Base-by-base conservation (phyloP, 2,888 invertebrate genomes). In the Acrocera orbiculus region DNA sequence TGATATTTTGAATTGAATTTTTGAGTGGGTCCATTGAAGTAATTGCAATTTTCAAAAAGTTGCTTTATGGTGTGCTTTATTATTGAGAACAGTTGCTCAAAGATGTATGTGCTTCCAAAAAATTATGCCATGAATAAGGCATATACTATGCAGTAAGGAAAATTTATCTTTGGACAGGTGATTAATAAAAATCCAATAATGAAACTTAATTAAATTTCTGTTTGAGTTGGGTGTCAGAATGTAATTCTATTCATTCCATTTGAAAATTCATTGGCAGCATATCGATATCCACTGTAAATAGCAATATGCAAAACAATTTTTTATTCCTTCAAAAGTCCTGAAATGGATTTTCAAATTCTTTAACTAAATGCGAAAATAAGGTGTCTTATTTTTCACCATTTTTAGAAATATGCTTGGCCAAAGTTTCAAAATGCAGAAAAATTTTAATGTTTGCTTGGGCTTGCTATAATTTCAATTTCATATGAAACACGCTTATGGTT, bases 141-240 rank as follows among this genome's bases (percentile, higher is more conserved):
- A n/a, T n/a, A n/a, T n/a, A n/a, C n/a, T n/a, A n/a, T n/a, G n/a
- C n/a, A n/a, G n/a, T n/a, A n/a, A n/a, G n/a, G 31, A 14, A 31
- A n/a, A 31, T 22, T 31, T 31, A 7, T 31, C 23, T 19, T 13
- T 19, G 13, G 22, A 22, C 11, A 31, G 31, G 14, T 31, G 11
- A 14, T 23, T 31, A 20, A 31, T 31, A 31, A 19, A 31, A 31
- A 4, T 31, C 31, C 22, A 30, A 20, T 20, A 30, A 30, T 14
- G 31, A 22, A 19, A 31, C 17, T 11, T 30, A 10, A 5, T 20
- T 14, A 11, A 31, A 31, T 31, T 22, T 31, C 11, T 22, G 11
- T 20, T 31, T 22, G 5, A 31, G 23, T 23, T 31, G 22, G 9
- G 22, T 31, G 15, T 31, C 31, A 7, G 20, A 20, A 20, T 31